phyloP scores from a whole-genome alignment of 2,888 invertebrate genomes.

The Tinea semifulvella region DNA sequence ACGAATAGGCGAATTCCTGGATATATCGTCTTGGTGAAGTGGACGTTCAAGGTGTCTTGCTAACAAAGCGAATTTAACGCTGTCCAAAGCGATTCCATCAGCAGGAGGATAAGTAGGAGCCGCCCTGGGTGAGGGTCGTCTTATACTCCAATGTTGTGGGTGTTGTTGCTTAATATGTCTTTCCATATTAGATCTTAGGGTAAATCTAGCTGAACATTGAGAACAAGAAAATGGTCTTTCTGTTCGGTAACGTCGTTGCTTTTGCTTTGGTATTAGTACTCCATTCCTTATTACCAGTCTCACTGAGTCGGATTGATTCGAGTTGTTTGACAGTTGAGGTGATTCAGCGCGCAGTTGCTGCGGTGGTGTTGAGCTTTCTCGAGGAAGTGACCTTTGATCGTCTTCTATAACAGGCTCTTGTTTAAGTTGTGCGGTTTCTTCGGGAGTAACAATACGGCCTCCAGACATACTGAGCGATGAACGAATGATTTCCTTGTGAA shows the following conservation, averaged over 20 bases:
- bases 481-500: slow-evolving; percentile 71
- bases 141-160: slow-evolving; percentile 87
- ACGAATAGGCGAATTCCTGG: slow-evolving; percentile 37
- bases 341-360: slow-evolving; percentile 52
- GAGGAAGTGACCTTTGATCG: slow-evolving; percentile 55
- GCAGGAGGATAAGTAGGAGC: slow-evolving; percentile 45
- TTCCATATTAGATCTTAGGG: slow-evolving; percentile 94
- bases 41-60: slow-evolving; percentile 79
- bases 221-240: slow-evolving; percentile 92
- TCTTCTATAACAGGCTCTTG: slow-evolving; percentile 65
- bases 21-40: slow-evolving; percentile 40
- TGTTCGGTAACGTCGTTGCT: slow-evolving; percentile 88
- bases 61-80: slow-evolving; percentile 77
- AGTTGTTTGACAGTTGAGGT: slow-evolving; percentile 54
- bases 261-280: slow-evolving; percentile 90
- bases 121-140: slow-evolving; percentile 66
- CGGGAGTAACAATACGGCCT: slow-evolving; percentile 66
- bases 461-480: slow-evolving; percentile 76
- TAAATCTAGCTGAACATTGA: slow-evolving; percentile 90
- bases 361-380: slow-evolving; percentile 46
- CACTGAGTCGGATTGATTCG: slow-evolving; percentile 69
- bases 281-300: slow-evolving; percentile 93
- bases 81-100: slow-evolving; percentile 39
- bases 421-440: slow-evolving; percentile 36
- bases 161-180: slow-evolving; percentile 94